Evolutionary conservation across 2,113 vertebrate species (phyloP), one percentile per base, ranked within the genome.

Genomic region (Pygoscelis adeliae): DNA sequence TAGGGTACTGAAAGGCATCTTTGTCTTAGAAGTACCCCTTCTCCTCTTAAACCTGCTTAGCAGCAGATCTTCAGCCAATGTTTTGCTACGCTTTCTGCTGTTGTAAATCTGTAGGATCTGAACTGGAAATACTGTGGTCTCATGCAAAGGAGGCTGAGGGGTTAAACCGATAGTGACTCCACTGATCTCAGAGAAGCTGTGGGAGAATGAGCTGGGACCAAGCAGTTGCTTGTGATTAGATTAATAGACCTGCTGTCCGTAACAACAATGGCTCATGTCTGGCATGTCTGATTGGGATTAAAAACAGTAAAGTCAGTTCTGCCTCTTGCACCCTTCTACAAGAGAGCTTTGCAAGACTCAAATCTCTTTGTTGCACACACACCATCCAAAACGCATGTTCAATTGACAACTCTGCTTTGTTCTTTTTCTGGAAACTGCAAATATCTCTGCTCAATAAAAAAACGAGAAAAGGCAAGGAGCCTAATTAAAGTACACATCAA

Each of bases 301-400:
- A 59, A 76, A 52, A 3, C 65, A 58, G 38, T 11, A 52, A 56
- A 23, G 59, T 38, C 70, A 55, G 4, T 17, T 82, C 53, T 78
- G 58, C 26, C 30, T 36, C 30, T 62, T 44, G 15, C n/a, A 29
- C 11, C 27, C 6, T 32, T 34, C 40, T 80, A 22, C 47, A 58
- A 27, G 13, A n/a, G 23, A 40, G 32, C 32, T 87, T n/a, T 55
- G 13, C 26, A 30, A 79, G 61, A 15, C 47, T 59, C 65, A 44
- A 38, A 30, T 9, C 23, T 67, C 53, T 62, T 38, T 42, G 13
- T 32, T 56, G 55, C 73, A 25, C 25, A 25, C 25, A 15, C 21
- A 15, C 27, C 22, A 21, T 30, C 67, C 1, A 0, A 87, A 71
- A 61, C 1, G 0, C 36, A 32, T 0, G 0, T 25, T 62, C 77